Evolutionary conservation across 2,113 vertebrate genomes (phyloP).

Genomic region (Ahaetulla prasina): DNA sequence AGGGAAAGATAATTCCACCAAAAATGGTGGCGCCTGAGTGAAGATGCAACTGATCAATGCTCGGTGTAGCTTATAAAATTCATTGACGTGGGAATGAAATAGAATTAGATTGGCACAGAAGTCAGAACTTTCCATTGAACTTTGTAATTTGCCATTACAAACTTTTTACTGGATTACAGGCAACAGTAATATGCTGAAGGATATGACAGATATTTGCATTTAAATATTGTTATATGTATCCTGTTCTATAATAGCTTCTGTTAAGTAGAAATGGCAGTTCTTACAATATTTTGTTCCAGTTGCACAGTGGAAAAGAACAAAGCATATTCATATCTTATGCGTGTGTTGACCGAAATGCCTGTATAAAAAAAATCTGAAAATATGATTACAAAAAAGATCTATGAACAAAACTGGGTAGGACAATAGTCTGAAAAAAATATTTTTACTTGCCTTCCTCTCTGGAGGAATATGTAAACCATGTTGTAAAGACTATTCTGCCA

Average conservation of each 20-base stretch:
- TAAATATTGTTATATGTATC: neutral
- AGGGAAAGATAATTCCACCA: neutral
- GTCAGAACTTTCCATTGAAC: neutral
- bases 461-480: neutral
- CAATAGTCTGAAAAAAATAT: neutral
- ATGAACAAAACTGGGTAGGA: neutral
- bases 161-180: neutral
- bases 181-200: neutral
- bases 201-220: neutral
- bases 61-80: neutral
- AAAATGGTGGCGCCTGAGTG: neutral
- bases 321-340: neutral
- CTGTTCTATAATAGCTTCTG: neutral
- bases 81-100: neutral
- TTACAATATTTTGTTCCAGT: neutral
- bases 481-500: conserved; percentile 49
- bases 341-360: neutral
- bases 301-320: neutral
- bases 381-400: neutral
- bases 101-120: neutral
- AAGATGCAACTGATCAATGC: neutral
- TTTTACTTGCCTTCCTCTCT: neutral
- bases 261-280: neutral
- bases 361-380: neutral
- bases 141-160: neutral